Base-by-base conservation (phyloP, 2,797 vertebrate genomes). In the Macropodus opercularis region DNA sequence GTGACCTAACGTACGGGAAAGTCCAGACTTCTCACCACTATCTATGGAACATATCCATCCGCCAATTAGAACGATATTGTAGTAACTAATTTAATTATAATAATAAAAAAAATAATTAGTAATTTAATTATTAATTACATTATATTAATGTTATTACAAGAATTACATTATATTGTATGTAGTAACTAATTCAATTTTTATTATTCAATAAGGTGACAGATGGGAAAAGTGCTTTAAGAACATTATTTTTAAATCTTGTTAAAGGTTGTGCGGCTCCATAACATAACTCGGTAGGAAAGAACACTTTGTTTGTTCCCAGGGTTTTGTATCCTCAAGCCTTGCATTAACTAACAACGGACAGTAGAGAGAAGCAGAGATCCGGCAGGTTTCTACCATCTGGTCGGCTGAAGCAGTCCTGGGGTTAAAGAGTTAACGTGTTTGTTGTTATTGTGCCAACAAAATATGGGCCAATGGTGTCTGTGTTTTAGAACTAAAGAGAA, bases 1-100 rank as follows among this genome's bases (percentile, higher is more conserved):
- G 57, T 92, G 88, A 91, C 86, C 88, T 79, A 17, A 19, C 70
- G 89, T 89, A 89, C 89, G 59, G 90, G 88, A 93, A 93, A 79
- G 74, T 86, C 71, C 85, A 32, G 80, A 66, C 79, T 75, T 67
- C n/a, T 86, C 43, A 71, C 75, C 8, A 9, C 21, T 42, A 24
- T 19, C 23, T 13, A 22, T 36, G 48, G 87, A 74, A 89, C 85
- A 90, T 91, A 91, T 91, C 66, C 69, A 62, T 91, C 77, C 90
- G 89, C 89, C 55, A 51, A 23, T 61, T 50, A 18, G 21, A 27
- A 23, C 4, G 2, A 6, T 0, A 29, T 6, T 1, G 9, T 6
- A 22, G 13, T 5, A 41, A 15, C 15, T 35, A 1, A 35, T n/a
- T n/a, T 35, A 8, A 35, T 15, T 35, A 40, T 4, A 15, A 34